Evolutionary conservation across 2,888 invertebrate species (phyloP).

Genomic region (Cerceris rybyensis): DNA sequence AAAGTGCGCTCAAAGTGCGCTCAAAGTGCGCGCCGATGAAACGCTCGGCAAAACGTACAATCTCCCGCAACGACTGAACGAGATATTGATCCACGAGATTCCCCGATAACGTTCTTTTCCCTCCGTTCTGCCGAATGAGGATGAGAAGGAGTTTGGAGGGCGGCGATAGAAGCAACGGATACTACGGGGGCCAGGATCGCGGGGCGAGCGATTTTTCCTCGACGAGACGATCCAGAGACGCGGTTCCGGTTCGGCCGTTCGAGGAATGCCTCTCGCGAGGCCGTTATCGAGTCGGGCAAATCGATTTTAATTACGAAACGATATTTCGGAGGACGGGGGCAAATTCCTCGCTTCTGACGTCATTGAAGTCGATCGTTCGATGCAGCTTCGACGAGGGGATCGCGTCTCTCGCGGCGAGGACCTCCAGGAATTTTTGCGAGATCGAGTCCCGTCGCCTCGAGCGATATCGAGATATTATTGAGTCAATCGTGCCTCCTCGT

Average conservation of each 20-base stretch:
- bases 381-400: slow-evolving; percentile 16
- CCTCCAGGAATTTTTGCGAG: neutral
- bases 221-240: slow-evolving; percentile 20
- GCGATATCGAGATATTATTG: no score
- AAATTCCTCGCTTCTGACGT: slow-evolving; percentile 58
- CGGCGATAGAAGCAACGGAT: no score
- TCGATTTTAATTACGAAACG: slow-evolving; percentile 58
- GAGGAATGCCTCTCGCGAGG: slow-evolving; percentile 26
- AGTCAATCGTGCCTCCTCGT: neutral
- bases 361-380: slow-evolving; percentile 48
- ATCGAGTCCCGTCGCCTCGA: no score
- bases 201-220: neutral
- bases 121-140: no score
- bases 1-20: no score
- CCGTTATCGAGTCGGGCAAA: slow-evolving; percentile 36
- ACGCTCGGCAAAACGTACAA: no score
- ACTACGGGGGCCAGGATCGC: neutral
- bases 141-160: no score
- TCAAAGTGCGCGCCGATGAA: no score
- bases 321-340: slow-evolving; percentile 31
- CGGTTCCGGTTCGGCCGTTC: slow-evolving; percentile 4
- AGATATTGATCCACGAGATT: no score
- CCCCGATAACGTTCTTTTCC: no score
- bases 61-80: no score
- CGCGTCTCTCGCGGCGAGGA: neutral